Percentiles rank a stretch among this genome's conserved stretches.
These are phyloP conservation scores for Tholera decimalis DNA, from an alignment of 2,888 invertebrate species.

Conservation along the genomic window DNA sequence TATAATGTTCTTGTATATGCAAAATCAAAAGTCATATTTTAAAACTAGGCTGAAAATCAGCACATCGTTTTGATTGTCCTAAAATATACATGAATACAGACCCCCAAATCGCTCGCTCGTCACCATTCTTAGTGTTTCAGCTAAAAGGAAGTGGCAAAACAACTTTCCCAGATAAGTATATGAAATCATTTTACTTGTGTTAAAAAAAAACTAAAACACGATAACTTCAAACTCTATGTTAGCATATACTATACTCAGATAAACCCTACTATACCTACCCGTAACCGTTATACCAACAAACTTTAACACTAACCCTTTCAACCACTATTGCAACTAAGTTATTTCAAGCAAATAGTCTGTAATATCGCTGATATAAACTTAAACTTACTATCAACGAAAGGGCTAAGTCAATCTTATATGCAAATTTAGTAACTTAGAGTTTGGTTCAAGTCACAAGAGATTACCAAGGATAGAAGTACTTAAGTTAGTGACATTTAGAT, in stretches of 20 bases:
- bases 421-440: slow-evolving; percentile 74
- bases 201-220: too few species aligned
- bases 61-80: too few species aligned
- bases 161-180: too few species aligned
- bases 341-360: slow-evolving; percentile 73
- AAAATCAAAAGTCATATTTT: too few species aligned
- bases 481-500: slow-evolving; percentile 25
- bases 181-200: too few species aligned
- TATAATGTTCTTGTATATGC: too few species aligned
- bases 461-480: slow-evolving; percentile 35
- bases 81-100: too few species aligned
- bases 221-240: too few species aligned
- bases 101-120: too few species aligned
- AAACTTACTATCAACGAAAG: slow-evolving; percentile 75
- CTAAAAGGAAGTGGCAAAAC: too few species aligned
- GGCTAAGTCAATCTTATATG: slow-evolving; percentile 82
- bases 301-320: slow-evolving; percentile 26
- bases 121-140: too few species aligned
- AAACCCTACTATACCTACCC: neutral
- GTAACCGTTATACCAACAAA: slow-evolving; percentile 26
- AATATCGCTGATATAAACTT: slow-evolving; percentile 72
- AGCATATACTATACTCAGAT: neutral
- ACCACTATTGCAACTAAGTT: slow-evolving; percentile 66
- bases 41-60: too few species aligned
- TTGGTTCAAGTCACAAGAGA: slow-evolving; percentile 63